Evolutionary conservation across 2,888 invertebrate species (phyloP), one percentile per base, ranked within the genome.

Genomic region (Labia minor): DNA sequence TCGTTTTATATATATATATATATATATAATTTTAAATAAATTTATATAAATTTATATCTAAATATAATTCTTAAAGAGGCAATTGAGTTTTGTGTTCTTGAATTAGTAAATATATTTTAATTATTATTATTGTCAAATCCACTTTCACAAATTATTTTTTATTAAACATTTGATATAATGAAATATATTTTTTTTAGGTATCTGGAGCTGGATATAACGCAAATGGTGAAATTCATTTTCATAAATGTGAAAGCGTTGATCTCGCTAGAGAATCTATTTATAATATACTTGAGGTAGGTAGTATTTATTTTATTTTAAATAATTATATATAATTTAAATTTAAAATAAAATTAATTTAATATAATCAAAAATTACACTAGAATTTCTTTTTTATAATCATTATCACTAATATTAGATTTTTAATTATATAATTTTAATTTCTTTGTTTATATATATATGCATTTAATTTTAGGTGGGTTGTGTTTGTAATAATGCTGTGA

Each of bases 401-500:
- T n/a, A n/a, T n/a, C n/a, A n/a, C n/a, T n/a, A n/a, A n/a, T n/a
- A n/a, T n/a, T 19, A 21, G 16, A 19, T 19, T 14, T 3, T 1
- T 21, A 6, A 3, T 64, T 64, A 1, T 14, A 14, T 61, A 37
- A 18, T 65, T 4, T 65, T 10, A 37, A 21, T 67, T 66, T 64
- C 66, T 10, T 37, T 14, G 21, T 62, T 64, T 65, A 20, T 19
- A 67, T 64, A 11, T 16, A 8, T n/a, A n/a, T n/a, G n/a, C n/a
- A n/a, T n/a, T n/a, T n/a, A n/a, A 65, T 72, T 72, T 19, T 71
- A 87, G 87, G 83, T 86, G 66, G 97, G 95, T 1, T 86, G 89
- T 33, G 85, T 98, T 0, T 99, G 98, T 78, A 99, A 97, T 77
- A 98, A 99, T 81, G 96, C 98, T 1, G 81, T 89, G 63, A 90